Percentiles rank a stretch among this genome's conserved stretches.
These are phyloP conservation scores for Hesperophylax magnus DNA, from an alignment of 1,140 invertebrate genomes.

Conservation along the genomic window DNA sequence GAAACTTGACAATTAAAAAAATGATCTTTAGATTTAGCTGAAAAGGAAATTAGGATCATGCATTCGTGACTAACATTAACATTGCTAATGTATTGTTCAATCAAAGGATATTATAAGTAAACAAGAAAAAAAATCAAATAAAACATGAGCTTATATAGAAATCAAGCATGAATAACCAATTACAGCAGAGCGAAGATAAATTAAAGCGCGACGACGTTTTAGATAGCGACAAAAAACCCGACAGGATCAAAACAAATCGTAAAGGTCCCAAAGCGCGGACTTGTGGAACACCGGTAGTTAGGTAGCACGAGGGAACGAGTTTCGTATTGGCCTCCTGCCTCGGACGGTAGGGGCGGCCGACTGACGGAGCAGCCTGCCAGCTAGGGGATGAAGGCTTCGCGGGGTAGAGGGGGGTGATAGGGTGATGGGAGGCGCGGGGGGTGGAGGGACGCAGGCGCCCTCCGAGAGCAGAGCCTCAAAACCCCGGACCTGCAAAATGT, in stretches of 20 bases:
- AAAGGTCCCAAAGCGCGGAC: background rate
- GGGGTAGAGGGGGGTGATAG: background rate
- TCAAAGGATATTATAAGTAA: background rate
- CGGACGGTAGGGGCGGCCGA: constrained; percentile 23
- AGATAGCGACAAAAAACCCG: background rate
- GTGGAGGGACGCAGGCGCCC: background rate
- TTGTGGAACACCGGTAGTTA: background rate
- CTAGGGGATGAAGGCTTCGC: background rate
- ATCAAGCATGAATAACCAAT: background rate
- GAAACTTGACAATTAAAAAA: too few relatives aligned
- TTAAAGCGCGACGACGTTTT: background rate
- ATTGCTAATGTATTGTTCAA: background rate
- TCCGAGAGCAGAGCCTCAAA: background rate
- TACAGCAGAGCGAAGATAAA: background rate
- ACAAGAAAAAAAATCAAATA: background rate
- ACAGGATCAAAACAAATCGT: constrained; percentile 16
- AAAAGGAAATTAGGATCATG: background rate
- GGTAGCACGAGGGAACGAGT: background rate
- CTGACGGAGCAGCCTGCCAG: background rate
- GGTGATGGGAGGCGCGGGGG: background rate
- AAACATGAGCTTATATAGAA: background rate
- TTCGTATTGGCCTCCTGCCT: constrained; percentile 2
- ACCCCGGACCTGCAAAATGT: background rate
- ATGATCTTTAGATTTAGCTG: too few relatives aligned
- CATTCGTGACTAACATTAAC: background rate